Evolutionary conservation across 2,888 invertebrate species (phyloP), one percentile per base, ranked within the genome.

Genomic region (Schrankia costaestrigalis): DNA sequence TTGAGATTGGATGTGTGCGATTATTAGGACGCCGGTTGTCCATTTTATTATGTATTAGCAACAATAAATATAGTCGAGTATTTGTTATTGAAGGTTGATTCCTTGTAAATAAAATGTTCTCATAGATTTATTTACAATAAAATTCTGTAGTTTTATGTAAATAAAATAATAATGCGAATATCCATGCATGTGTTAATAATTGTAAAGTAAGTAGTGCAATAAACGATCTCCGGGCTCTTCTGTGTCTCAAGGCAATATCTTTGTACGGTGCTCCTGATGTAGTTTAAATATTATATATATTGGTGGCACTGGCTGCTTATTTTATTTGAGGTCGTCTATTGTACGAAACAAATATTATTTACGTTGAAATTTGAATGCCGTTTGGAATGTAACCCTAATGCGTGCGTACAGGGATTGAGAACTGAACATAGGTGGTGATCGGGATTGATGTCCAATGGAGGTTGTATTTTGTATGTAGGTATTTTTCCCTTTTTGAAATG

Each of bases 391-490:
- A 36, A 39, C 34, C 47, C 37, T 42, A 45, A 55, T 48, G 44
- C 46, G 18, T 35, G 42, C 50, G 44, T 48, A 39, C 52, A 53
- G 46, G 52, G 45, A 56, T 47, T 41, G 50, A 52, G 47, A 38
- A 56, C 41, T 53, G 54, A 57, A 49, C 47, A 47, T 62, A n/a
- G 58, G 68, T 68, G 73, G 71, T 71, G 68, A 72, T 61, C 35
- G 41, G 43, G 41, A 42, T 36, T 32, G 50, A 31, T 51, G 54
- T 42, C 45, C 52, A 52, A 54, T 42, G 51, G 43, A 78, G 83
- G 82, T 83, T 84, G 82, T 83, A 75, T 78, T 83, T 79, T 78
- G 68, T 82, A 78, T 71, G 71, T 84, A 85, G 83, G 77, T 81
- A 79, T 81, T 78, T 22, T 77, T 73, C 78, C 76, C 76, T 81